These are phyloP conservation scores for Poecilia gillii DNA, from an alignment of 2,797 vertebrate genomes.

Conservation along the genomic window DNA sequence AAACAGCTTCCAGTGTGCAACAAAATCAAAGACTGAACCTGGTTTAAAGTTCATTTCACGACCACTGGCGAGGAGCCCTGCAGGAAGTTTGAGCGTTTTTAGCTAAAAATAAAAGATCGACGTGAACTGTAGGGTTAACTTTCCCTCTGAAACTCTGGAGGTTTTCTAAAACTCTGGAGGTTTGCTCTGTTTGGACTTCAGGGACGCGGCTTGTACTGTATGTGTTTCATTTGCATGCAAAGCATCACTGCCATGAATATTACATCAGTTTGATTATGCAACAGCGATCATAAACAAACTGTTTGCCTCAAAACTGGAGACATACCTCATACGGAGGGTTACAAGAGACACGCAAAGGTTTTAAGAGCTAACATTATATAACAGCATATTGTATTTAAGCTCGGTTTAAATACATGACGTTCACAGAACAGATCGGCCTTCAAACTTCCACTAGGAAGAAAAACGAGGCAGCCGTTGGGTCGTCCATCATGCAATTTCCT, in stretches of 20 bases:
- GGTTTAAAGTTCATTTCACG: neutral
- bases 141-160: neutral
- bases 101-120: neutral
- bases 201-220: neutral
- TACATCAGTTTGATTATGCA: neutral
- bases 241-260: neutral
- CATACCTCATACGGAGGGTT: neutral
- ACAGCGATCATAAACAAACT: neutral
- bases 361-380: neutral
- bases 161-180: neutral
- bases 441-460: constrained; percentile 24
- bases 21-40: constrained; percentile 23
- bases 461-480: constrained; percentile 27
- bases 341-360: neutral
- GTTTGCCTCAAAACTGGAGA: neutral
- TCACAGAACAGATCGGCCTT: constrained; percentile 18
- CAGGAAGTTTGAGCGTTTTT: neutral
- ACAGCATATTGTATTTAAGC: neutral
- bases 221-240: neutral
- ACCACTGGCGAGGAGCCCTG: neutral
- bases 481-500: constrained; percentile 32
- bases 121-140: neutral
- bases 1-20: neutral
- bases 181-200: no score
- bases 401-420: neutral